phyloP scores from a whole-genome alignment of 1,140 invertebrate species.

The Drosophila auraria region DNA sequence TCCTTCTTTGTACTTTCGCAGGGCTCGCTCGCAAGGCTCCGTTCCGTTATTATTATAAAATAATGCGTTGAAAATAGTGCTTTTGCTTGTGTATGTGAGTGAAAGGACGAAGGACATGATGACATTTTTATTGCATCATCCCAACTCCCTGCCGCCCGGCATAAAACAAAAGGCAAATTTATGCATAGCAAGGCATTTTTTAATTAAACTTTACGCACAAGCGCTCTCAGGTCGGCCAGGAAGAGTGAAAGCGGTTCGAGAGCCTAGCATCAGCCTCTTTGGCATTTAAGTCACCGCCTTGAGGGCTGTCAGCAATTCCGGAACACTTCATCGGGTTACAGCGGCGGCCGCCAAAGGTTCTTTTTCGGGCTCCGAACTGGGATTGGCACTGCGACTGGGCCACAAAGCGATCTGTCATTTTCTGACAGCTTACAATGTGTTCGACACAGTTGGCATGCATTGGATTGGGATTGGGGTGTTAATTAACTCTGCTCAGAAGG shows the following conservation, averaged over 20 bases:
- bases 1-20: constrained; percentile 1
- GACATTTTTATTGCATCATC: constrained; percentile 75
- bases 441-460: constrained; percentile 33
- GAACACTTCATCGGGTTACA: constrained; percentile 62
- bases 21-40: constrained; percentile 18
- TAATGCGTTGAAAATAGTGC: constrained; percentile 54
- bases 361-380: constrained; percentile 13
- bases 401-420: constrained; percentile 72
- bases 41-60: constrained; percentile 61
- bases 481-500: constrained; percentile 61
- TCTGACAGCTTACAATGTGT: constrained; percentile 73
- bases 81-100: constrained; percentile 30
- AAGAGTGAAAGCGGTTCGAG: constrained; percentile 6
- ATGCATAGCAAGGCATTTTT: constrained; percentile 80
- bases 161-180: constrained; percentile 76
- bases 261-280: constrained; percentile 28
- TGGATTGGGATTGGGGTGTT: constrained; percentile 47
- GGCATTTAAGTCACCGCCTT: constrained; percentile 10
- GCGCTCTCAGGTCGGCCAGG: constrained; percentile 41
- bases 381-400: constrained; percentile 44
- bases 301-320: constrained; percentile 42
- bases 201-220: constrained; percentile 79
- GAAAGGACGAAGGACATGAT: constrained; percentile 61
- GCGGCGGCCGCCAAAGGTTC: constrained; percentile 34
- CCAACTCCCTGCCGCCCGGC: neutral